A percentile compares a stretch with the other conserved stretches of the same genome.
Evolutionary conservation across 2,888 invertebrate species (phyloP).

Genomic region (Fragum sueziense): DNA sequence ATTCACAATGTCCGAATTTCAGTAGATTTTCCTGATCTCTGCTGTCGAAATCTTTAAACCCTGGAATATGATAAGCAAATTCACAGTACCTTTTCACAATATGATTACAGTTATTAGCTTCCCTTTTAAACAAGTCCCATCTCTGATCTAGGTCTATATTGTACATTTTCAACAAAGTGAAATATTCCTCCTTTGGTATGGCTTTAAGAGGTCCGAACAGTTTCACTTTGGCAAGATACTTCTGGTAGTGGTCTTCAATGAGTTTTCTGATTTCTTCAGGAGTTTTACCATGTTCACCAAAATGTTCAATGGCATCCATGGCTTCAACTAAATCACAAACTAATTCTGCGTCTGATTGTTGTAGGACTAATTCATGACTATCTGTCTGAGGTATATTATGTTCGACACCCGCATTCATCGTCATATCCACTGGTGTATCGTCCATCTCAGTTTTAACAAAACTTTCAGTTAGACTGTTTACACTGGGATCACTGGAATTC

Average conservation of each 20-base stretch:
- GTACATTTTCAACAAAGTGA: conserved; percentile 51
- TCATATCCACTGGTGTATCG: neutral
- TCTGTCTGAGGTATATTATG: neutral
- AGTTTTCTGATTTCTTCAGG: conserved; percentile 41
- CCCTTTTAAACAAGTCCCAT: conserved; percentile 52
- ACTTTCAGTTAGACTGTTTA: neutral
- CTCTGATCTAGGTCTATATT: conserved; percentile 57
- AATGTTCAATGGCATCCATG: conserved; percentile 54
- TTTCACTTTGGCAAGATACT: conserved; percentile 50
- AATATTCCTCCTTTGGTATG: conserved; percentile 60
- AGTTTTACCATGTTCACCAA: conserved; percentile 48
- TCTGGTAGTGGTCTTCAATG: conserved; percentile 55
- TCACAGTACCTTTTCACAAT: conserved; percentile 53
- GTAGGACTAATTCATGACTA: neutral
- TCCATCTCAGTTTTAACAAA: neutral
- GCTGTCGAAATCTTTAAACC: conserved; percentile 39
- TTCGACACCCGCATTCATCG: neutral
- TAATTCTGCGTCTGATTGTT: conserved; percentile 27
- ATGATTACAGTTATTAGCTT: conserved; percentile 51
- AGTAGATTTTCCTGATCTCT: conserved; percentile 53
- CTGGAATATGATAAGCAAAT: conserved; percentile 56
- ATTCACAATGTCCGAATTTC: conserved; percentile 59
- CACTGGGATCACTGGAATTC: neutral
- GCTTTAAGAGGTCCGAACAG: conserved; percentile 57
- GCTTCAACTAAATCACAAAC: conserved; percentile 24